phyloP scores from a whole-genome alignment of 2,888 invertebrate genomes.

The Amiota communis region DNA sequence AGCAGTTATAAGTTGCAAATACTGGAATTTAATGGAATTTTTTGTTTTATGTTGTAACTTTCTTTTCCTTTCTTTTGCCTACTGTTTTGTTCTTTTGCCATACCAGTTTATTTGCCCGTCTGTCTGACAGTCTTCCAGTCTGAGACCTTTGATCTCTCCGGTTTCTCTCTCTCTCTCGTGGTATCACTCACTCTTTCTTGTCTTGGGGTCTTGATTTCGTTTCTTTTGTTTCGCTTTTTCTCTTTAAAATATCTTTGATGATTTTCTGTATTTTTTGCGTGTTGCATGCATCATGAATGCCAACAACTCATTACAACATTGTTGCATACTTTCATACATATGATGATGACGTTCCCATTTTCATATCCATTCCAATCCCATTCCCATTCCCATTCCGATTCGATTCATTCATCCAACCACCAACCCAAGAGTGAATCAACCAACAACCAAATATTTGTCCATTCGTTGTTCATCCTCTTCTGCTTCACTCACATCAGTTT shows the following conservation, averaged over 20 bases:
- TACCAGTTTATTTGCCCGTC: conserved; percentile 14
- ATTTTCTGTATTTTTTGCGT: conserved; percentile 1
- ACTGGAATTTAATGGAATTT: conserved; percentile 39
- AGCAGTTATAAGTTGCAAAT: conserved; percentile 10
- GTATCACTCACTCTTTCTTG: not conserved
- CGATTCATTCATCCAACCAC: not conserved
- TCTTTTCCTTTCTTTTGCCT: conserved; percentile 41
- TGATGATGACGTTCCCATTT: not conserved
- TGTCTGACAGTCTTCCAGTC: conserved; percentile 10
- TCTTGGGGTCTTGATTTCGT: not conserved
- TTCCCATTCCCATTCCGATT: not conserved
- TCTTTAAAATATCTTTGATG: not conserved
- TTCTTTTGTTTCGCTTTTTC: not conserved
- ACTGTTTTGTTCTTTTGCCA: conserved; percentile 52
- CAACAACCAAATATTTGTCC: not conserved
- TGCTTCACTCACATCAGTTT: too few relatives aligned
- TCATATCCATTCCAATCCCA: not conserved
- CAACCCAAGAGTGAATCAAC: not conserved
- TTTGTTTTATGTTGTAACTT: conserved; percentile 36
- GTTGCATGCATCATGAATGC: conserved; percentile 8
- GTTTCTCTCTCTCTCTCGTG: conserved; percentile 36
- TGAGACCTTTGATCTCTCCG: not conserved
- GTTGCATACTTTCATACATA: not conserved
- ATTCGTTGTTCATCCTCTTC: too few relatives aligned
- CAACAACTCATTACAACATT: not conserved